Evolutionary conservation across 2,113 vertebrate species (phyloP).

Genomic region (Aegypius monachus): DNA sequence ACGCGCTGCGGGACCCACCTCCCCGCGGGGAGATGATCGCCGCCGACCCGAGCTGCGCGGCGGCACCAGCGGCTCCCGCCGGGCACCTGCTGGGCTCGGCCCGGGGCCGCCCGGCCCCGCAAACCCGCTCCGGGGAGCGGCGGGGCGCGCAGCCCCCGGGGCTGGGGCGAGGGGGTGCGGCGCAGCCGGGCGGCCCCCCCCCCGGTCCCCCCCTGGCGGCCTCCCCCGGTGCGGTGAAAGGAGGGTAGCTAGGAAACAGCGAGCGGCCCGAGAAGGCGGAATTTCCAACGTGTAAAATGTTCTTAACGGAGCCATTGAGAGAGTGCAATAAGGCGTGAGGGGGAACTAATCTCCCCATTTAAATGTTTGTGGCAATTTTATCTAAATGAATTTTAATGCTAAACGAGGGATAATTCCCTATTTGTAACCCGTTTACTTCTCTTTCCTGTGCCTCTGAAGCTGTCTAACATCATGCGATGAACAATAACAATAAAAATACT

Average conservation of each 20-base stretch:
- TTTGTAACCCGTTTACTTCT: constrained; percentile 86
- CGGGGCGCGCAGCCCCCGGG: too few species aligned
- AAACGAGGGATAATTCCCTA: constrained; percentile 91
- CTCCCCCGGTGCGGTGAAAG: constrained; percentile 69
- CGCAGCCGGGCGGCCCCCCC: too few species aligned
- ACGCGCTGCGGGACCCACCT: too few species aligned
- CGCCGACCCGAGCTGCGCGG: too few species aligned
- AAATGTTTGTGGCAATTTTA: constrained; percentile 96
- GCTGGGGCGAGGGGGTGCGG: too few species aligned
- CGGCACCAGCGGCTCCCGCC: too few species aligned
- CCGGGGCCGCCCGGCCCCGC: too few species aligned
- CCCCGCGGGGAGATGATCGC: too few species aligned
- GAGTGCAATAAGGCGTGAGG: constrained; percentile 95
- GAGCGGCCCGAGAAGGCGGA: constrained; percentile 79
- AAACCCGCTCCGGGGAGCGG: too few species aligned
- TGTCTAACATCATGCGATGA: constrained; percentile 73
- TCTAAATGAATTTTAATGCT: constrained; percentile 98
- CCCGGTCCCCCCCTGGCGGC: too few species aligned
- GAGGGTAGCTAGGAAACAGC: constrained; percentile 82
- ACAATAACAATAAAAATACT: constrained; percentile 80
- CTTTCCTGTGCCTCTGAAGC: constrained; percentile 81
- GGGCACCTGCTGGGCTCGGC: too few species aligned
- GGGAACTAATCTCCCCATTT: constrained; percentile 97
- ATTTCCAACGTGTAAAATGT: constrained; percentile 85
- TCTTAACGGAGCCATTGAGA: constrained; percentile 89